Percentiles rank a stretch among this genome's conserved stretches.
Evolutionary conservation across 2,113 vertebrate species (phyloP).

Genomic region (Hydrolagus affinis): DNA sequence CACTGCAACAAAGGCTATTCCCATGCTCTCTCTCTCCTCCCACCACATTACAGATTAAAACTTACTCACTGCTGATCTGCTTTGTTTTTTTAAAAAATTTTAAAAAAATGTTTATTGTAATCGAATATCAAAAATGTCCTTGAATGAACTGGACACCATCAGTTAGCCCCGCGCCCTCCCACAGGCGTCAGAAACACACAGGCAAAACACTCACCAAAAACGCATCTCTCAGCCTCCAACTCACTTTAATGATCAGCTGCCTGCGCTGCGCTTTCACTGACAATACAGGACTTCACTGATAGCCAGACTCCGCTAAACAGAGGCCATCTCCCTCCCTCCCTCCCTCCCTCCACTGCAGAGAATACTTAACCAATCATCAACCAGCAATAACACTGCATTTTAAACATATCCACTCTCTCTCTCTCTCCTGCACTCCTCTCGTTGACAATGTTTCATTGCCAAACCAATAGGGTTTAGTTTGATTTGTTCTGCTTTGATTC

Average conservation of each 20-base stretch:
- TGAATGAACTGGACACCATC: too few relatives aligned
- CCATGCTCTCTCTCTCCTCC: background rate
- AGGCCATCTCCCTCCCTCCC: conserved; percentile 40
- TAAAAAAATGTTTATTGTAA: background rate
- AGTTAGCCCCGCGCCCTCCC: background rate
- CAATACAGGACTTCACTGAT: background rate
- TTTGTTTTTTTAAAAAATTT: too few relatives aligned
- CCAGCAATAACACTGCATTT: conserved; percentile 42
- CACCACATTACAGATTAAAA: too few relatives aligned
- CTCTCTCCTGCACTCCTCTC: conserved; percentile 36
- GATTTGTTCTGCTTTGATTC: too few relatives aligned
- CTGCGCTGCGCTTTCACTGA: background rate
- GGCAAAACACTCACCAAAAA: conserved; percentile 22
- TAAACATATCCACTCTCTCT: conserved; percentile 34
- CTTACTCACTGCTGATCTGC: too few relatives aligned
- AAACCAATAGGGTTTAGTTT: too few relatives aligned
- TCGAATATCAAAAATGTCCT: background rate
- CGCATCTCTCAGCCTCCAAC: background rate
- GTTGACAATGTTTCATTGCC: background rate
- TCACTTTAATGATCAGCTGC: too few relatives aligned
- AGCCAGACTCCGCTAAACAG: background rate
- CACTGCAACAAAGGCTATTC: too few relatives aligned
- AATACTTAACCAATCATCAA: conserved; percentile 56
- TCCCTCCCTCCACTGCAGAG: conserved; percentile 60
- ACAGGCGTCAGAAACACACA: too few relatives aligned